Evolutionary conservation across 2,113 vertebrate species (phyloP).

Genomic region (Redunca redunca): DNA sequence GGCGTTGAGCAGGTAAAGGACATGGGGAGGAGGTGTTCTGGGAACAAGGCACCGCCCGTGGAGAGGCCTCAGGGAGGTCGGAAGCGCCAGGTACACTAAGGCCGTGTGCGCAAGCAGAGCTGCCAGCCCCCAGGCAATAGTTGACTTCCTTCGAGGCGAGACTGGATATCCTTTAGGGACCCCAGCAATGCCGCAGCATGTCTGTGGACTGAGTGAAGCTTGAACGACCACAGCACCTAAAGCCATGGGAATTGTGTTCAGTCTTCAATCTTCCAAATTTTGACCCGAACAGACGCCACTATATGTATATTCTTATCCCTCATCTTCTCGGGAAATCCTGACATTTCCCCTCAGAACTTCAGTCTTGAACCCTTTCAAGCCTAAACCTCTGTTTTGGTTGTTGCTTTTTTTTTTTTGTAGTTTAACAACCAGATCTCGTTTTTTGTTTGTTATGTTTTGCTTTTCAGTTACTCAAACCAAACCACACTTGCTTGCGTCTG

Average conservation of each 20-base stretch:
- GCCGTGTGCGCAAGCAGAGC: rapidly evolving
- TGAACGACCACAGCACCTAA: neutral
- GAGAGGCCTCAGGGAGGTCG: neutral
- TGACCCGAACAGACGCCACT: neutral
- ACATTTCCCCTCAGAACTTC: neutral
- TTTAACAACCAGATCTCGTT: neutral
- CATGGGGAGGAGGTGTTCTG: rapidly evolving
- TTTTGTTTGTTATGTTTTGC: neutral
- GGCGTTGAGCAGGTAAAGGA: neutral
- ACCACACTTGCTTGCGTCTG: neutral
- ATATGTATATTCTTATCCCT: neutral
- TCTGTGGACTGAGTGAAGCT: neutral
- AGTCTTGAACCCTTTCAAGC: neutral
- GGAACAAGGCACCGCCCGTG: rapidly evolving
- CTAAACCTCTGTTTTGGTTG: neutral
- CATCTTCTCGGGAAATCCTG: neutral
- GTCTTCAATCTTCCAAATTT: neutral
- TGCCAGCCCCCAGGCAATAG: neutral
- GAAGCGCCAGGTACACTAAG: too few species aligned
- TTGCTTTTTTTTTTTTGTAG: neutral
- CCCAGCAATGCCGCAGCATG: neutral
- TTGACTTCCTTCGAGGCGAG: neutral
- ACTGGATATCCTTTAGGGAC: neutral
- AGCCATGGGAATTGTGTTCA: neutral
- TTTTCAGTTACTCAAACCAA: slow-evolving; percentile 22